These are phyloP conservation scores for Platycheirus albimanus DNA, from an alignment of 2,888 invertebrate genomes.

Conservation along the genomic window DNA sequence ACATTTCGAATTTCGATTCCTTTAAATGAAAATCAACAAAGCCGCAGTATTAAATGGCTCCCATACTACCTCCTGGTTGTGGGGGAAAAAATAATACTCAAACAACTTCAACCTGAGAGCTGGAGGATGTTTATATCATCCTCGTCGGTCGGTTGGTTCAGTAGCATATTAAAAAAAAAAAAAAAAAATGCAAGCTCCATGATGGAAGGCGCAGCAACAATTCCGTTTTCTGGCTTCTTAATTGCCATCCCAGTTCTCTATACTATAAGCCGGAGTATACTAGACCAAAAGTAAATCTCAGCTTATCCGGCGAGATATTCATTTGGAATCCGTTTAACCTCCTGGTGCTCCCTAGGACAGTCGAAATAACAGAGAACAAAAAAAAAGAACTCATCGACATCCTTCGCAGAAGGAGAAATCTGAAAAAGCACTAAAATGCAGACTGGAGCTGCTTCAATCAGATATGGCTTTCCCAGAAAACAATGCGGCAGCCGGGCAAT, in stretches of 20 bases:
- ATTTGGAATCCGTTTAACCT: constrained; percentile 64
- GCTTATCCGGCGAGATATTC: constrained; percentile 68
- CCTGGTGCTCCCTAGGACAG: constrained; percentile 21
- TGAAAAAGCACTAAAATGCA: constrained; percentile 51
- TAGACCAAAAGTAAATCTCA: constrained; percentile 53
- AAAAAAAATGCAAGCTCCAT: constrained; percentile 7
- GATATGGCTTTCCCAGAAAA: constrained; percentile 35
- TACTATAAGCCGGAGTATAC: constrained; percentile 8
- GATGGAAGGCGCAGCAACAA: constrained; percentile 36
- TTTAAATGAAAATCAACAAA: constrained; percentile 67
- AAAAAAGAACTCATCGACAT: constrained; percentile 25
- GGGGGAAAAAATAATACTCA: neutral
- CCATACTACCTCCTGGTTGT: constrained; percentile 35
- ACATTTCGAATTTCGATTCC: constrained; percentile 61
- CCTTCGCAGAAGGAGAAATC: constrained; percentile 6
- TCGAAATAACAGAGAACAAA: constrained; percentile 32
- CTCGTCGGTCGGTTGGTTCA: neutral
- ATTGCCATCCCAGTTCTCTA: constrained; percentile 43
- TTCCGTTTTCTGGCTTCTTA: constrained; percentile 63
- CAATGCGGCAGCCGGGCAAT: constrained; percentile 37
- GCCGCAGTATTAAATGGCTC: constrained; percentile 23
- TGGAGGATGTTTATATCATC: constrained; percentile 16
- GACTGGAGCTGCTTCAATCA: constrained; percentile 63
- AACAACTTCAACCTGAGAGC: constrained; percentile 21
- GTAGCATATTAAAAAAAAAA: neutral